Conservation (phyloP, 1,140 invertebrate genomes). For the Tenebrio molitor region DNA sequence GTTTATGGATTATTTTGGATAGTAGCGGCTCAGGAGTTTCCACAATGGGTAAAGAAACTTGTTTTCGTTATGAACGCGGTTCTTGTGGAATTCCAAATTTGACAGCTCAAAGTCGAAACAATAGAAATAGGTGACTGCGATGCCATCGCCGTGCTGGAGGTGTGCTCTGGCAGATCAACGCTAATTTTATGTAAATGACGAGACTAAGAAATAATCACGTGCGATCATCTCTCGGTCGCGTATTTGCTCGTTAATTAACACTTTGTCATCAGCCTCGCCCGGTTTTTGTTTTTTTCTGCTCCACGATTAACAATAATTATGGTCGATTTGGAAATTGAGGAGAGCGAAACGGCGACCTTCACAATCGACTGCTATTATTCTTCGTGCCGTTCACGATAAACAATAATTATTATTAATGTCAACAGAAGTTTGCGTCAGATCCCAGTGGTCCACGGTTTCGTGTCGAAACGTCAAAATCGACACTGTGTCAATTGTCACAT, state of each 20-base stretch:
- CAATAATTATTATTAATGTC: not conserved
- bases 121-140: slow-evolving; percentile 2
- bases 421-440: slow-evolving; percentile 1
- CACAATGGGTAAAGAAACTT: slow-evolving; percentile 24
- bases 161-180: not conserved
- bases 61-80: not conserved
- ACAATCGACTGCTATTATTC: slow-evolving; percentile 14
- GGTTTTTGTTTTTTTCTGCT: slow-evolving; percentile 3
- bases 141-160: not conserved
- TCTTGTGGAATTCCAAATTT: not conserved
- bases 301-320: slow-evolving; percentile 5
- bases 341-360: slow-evolving; percentile 30
- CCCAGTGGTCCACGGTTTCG: not conserved
- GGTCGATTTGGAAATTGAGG: slow-evolving; percentile 30
- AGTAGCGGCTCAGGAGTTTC: slow-evolving; percentile 21
- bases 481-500: no score
- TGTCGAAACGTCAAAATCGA: no score
- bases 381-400: slow-evolving; percentile 18
- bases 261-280: not conserved
- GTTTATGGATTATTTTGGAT: slow-evolving; percentile 43
- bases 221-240: not conserved
- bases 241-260: slow-evolving; percentile 1
- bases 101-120: slow-evolving; percentile 15
- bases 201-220: slow-evolving; percentile 7
- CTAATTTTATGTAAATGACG: slow-evolving; percentile 21